phyloP scores from a whole-genome alignment of 2,797 vertebrate genomes.

The Anguilla pacifica region DNA sequence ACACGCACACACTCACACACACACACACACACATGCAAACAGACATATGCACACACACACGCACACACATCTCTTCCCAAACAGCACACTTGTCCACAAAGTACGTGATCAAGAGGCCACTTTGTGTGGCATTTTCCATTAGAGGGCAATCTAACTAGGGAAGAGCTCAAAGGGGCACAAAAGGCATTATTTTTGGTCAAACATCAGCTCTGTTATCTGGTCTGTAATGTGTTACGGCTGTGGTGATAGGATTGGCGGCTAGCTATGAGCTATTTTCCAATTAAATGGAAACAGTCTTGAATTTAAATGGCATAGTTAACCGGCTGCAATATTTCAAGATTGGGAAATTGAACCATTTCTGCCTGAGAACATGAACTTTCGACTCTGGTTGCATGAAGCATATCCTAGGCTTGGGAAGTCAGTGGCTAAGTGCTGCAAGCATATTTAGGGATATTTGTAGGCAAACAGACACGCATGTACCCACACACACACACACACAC shows the following conservation, averaged over 20 bases:
- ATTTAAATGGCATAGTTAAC: constrained; percentile 14
- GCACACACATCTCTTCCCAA: neutral
- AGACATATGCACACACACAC: neutral
- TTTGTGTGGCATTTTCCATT: neutral
- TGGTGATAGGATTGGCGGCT: neutral
- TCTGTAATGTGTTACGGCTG: constrained; percentile 1
- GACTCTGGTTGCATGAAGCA: neutral
- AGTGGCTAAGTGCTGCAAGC: neutral
- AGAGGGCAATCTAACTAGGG: neutral
- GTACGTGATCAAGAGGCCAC: neutral
- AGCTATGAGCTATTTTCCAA: neutral
- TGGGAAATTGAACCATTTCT: neutral
- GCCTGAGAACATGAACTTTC: neutral
- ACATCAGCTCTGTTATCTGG: neutral
- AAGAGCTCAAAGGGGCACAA: neutral
- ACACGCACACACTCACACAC: neutral
- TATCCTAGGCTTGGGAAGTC: neutral
- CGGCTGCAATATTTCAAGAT: neutral
- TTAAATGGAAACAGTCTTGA: neutral
- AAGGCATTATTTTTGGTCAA: neutral
- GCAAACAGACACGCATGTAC: neutral
- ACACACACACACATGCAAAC: neutral
- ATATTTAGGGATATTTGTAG: neutral
- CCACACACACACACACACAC: too few relatives aligned
- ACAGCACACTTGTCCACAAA: neutral